Evolutionary conservation across 2,888 invertebrate genomes (phyloP).

Genomic region (Cistogaster globosa): DNA sequence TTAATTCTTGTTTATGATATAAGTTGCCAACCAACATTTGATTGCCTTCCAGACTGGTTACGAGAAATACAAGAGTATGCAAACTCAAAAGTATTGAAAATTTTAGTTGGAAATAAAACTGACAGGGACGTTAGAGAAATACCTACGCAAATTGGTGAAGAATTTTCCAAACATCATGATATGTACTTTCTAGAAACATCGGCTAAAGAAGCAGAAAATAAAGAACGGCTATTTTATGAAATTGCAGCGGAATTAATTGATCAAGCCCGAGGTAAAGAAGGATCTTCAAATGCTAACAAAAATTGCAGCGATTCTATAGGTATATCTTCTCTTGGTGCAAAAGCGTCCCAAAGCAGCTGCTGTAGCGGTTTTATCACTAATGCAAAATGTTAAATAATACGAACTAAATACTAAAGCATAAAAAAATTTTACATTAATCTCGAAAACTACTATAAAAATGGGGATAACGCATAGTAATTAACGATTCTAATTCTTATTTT

Average conservation of each 20-base stretch:
- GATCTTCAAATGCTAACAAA: slow-evolving; percentile 78
- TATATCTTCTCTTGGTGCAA: slow-evolving; percentile 75
- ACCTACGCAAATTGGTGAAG: slow-evolving; percentile 96
- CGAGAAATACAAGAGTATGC: slow-evolving; percentile 99
- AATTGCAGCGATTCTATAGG: slow-evolving; percentile 77
- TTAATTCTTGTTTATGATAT: slow-evolving; percentile 98
- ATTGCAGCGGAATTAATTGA: slow-evolving; percentile 97
- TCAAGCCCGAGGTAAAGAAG: slow-evolving; percentile 92
- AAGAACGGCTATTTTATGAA: slow-evolving; percentile 97
- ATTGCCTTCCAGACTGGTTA: slow-evolving; percentile 98
- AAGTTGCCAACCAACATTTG: slow-evolving; percentile 98
- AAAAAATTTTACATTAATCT: neutral
- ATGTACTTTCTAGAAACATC: slow-evolving; percentile 99
- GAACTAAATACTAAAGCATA: no score
- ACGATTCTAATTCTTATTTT: slow-evolving; percentile 35
- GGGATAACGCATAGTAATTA: slow-evolving; percentile 51
- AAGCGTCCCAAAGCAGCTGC: slow-evolving; percentile 78
- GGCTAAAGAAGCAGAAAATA: slow-evolving; percentile 98
- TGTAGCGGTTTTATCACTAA: slow-evolving; percentile 74
- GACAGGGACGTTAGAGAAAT: slow-evolving; percentile 96
- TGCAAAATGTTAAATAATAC: slow-evolving; percentile 30
- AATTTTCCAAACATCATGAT: slow-evolving; percentile 96
- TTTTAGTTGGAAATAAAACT: slow-evolving; percentile 93
- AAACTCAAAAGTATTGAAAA: slow-evolving; percentile 88
- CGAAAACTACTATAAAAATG: neutral